Base-by-base conservation (phyloP, 2,113 vertebrate genomes). In the Pipra filicauda region DNA sequence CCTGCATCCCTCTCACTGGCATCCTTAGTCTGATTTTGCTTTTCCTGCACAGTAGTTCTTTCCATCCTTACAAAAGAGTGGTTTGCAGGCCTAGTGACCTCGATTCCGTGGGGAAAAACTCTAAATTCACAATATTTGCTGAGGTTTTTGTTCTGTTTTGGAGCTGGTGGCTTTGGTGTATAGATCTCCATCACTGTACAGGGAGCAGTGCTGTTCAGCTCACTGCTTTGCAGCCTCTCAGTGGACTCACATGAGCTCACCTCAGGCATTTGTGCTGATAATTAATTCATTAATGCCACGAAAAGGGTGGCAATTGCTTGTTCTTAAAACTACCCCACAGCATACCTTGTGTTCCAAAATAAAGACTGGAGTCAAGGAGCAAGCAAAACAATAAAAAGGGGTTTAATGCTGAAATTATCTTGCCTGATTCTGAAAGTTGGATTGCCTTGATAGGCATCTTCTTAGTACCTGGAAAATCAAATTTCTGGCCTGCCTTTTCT, bases 321-420 rank as follows among this genome's bases (percentile, higher is more conserved):
- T 93, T 97, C 95, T 97, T 88, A 77, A 97, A 97, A 95, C 92
- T 95, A 90, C 86, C 96, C 94, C 46, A 5, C 85, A 88, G 78
- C 5, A 14, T 86, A 96, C 75, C 66, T 88, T 51, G 43, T 57
- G 46, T 67, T 48, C 88, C 51, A 24, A 94, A 95, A 88, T 71
- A 80, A 82, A 80, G 55, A 8, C 19, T 31, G 22, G 55, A 93
- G 57, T 74, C 88, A 92, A 94, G 96, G 95, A 97, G 96, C 96
- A 97, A 97, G 95, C 13, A 75, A 96, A 95, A 95, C 33, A 54
- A 81, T 91, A 81, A 90, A 95, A 86, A 95, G 26, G 94, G 83
- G 94, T 96, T 94, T 91, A 72, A 90, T 96, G 95, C 92, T 93
- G 92, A 66, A 97, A 78, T 91, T 33, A 24, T 83, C 37, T 7